A percentile compares a stretch with the other conserved stretches of the same genome.
Evolutionary conservation across 2,888 invertebrate genomes (phyloP).

Genomic region (Metopia argyrocephala): DNA sequence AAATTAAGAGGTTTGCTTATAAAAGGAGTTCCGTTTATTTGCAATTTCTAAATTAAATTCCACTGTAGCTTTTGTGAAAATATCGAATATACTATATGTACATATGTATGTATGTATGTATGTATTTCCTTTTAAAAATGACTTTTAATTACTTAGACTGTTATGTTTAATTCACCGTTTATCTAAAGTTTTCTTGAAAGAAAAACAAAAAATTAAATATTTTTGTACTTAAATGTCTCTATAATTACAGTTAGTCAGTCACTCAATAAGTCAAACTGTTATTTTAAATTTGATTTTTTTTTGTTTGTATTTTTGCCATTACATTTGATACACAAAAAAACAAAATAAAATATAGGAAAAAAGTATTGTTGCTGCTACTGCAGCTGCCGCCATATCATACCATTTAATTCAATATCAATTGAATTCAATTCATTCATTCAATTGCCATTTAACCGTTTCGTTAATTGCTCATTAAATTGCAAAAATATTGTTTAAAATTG

Average conservation of each 20-base stretch:
- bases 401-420: conserved; percentile 54
- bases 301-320: conserved; percentile 8
- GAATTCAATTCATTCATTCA: conserved; percentile 32
- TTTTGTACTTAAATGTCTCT: conserved; percentile 3
- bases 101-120: too few species aligned
- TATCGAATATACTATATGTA: too few species aligned
- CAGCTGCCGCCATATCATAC: conserved; percentile 29
- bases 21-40: background rate
- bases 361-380: conserved; percentile 38
- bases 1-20: background rate
- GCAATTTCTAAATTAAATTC: too few species aligned
- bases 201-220: background rate
- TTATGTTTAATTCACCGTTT: background rate
- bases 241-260: conserved; percentile 61
- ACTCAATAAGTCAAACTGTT: conserved; percentile 62
- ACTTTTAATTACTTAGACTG: background rate
- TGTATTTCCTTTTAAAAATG: too few species aligned
- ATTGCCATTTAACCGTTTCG: conserved; percentile 60
- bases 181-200: too few species aligned
- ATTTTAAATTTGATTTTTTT: conserved; percentile 28
- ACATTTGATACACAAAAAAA: conserved; percentile 3
- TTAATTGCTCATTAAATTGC: conserved; percentile 65
- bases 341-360: conserved; percentile 9
- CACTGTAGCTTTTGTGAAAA: too few species aligned
- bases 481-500: conserved; percentile 64